Base-by-base conservation (phyloP, 2,113 vertebrate species). In the Oncorhynchus nerka region DNA sequence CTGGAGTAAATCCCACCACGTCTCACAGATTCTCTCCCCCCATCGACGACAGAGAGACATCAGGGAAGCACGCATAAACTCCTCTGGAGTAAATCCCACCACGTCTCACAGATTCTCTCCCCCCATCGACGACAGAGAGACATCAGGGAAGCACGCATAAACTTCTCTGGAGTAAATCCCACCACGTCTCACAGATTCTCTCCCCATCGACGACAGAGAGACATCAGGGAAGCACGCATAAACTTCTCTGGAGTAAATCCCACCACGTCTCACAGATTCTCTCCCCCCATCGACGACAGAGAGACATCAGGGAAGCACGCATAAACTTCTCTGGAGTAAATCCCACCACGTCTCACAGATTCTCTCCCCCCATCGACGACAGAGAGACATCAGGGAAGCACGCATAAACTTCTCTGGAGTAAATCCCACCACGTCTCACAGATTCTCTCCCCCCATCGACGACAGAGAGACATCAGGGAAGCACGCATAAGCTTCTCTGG, bases 341-440 rank as follows among this genome's bases (percentile, higher is more conserved):
- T 69, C 74, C 59, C 65, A 69, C 70, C 73, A 70, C 80, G 62
- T 73, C 69, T 49, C 49, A 49, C 77, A 74, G 45, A 71, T 81
- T 81, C 68, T 64, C 39, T 11, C 39, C 9, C 28, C 3, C 28
- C 28, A 28, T 28, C 28, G 28, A 28, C 28, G 2, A 28, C 28
- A 28, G 28, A 28, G 28, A 28, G n/a, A n/a, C n/a, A n/a, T n/a
- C 57, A 57, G 72, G 75, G 34, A 39, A 73, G 76, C 8, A 9
- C 81, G 83, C 78, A 70, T 70, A 55, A 65, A 66, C 74, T 79
- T 28, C 75, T 77, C 69, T 55, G 19, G 78, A 82, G 84, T 75
- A 77, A 70, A 79, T 69, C 74, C 59, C 65, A 69, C 70, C 73
- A 70, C 80, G 62, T 73, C 69, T 49, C 49, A 49, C 77, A 74